A percentile compares a stretch with the other conserved stretches of the same genome.
These are phyloP conservation scores for Silurus aristotelis DNA, from an alignment of 2,797 vertebrate genomes.

Conservation along the genomic window DNA sequence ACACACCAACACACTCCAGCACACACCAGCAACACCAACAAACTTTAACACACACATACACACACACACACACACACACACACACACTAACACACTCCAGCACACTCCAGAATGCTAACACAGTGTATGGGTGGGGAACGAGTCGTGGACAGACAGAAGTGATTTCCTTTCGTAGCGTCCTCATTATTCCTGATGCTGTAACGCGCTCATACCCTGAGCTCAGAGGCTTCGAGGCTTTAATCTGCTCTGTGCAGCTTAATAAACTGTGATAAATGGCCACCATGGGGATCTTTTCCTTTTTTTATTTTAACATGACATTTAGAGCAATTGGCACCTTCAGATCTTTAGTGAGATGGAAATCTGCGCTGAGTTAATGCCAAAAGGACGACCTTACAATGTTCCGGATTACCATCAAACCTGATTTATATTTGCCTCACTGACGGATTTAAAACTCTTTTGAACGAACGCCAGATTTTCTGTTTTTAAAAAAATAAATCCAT, in stretches of 20 bases:
- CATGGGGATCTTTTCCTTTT: not conserved
- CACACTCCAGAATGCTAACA: not conserved
- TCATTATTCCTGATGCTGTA: not conserved
- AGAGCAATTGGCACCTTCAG: conserved; percentile 17
- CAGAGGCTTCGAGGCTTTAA: conserved; percentile 17
- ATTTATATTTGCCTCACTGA: not conserved
- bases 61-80: not conserved
- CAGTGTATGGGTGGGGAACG: not conserved
- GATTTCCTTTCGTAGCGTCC: not conserved
- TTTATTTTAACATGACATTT: conserved; percentile 29
- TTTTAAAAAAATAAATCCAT: not conserved
- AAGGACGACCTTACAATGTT: not conserved
- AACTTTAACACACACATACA: not conserved
- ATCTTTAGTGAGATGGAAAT: conserved; percentile 20
- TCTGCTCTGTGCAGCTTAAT: conserved; percentile 24
- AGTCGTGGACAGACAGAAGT: not conserved
- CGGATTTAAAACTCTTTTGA: not conserved
- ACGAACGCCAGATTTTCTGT: not conserved
- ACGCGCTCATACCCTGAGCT: not conserved
- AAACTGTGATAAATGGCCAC: conserved; percentile 32
- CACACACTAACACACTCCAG: not conserved
- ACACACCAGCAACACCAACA: not conserved
- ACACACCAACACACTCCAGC: not conserved
- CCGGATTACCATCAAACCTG: not conserved
- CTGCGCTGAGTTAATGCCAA: not conserved